Evolutionary conservation across 2,797 vertebrate genomes (phyloP).

Genomic region (Enteromius treurensis): DNA sequence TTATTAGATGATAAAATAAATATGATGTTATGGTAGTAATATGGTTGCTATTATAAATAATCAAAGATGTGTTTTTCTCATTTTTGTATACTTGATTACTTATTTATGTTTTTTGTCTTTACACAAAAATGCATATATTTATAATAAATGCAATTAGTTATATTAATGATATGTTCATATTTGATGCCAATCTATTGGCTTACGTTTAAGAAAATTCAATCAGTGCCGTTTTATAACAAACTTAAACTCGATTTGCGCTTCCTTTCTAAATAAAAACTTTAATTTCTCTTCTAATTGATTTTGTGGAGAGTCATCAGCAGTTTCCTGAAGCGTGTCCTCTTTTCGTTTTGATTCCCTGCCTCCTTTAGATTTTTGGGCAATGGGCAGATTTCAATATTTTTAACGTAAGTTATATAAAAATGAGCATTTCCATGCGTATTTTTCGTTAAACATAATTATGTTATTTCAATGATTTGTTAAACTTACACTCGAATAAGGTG

Average conservation of each 20-base stretch:
- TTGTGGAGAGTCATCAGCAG: neutral
- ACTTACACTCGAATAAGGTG: neutral
- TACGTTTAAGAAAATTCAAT: neutral
- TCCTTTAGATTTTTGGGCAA: neutral
- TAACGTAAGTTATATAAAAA: neutral
- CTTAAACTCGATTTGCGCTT: neutral
- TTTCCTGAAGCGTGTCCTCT: slow-evolving; percentile 8
- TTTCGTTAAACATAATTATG: neutral
- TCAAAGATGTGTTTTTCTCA: neutral
- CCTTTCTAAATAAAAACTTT: neutral
- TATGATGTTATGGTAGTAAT: neutral
- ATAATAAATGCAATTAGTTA: neutral
- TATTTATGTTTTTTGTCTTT: neutral
- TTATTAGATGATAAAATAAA: neutral
- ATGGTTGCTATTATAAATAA: neutral
- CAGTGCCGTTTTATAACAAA: neutral
- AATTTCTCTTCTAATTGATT: neutral
- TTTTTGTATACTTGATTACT: neutral
- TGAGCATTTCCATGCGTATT: neutral
- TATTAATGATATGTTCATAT: neutral
- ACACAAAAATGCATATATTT: neutral
- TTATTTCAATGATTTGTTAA: neutral
- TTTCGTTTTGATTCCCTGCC: neutral
- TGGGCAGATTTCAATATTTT: neutral
- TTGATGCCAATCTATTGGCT: neutral